Evolutionary conservation across 2,113 vertebrate genomes (phyloP), one percentile per base, ranked within the genome.

Genomic region (Typhlomys cinereus): DNA sequence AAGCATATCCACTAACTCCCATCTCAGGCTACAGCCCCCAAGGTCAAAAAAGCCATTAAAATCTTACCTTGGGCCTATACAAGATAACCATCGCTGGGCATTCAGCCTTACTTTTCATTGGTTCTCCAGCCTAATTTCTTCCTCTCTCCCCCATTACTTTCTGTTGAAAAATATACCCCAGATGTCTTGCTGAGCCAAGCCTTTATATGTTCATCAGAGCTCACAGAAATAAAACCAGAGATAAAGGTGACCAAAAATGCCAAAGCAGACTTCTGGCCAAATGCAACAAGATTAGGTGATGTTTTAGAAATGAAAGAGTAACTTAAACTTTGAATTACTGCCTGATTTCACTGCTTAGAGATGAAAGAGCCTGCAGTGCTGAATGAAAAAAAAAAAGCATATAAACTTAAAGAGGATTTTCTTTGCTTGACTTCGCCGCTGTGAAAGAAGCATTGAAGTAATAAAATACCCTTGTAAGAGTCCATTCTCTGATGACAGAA

Each of bases 321-420:
- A 66, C 21, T 80, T 84, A 88, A 91, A 88, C 96, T 96, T 96
- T 97, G 95, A 97, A 95, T 96, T 79, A 96, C 89, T 94, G 85
- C 92, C 89, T 82, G 92, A 95, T 96, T 97, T 97, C 96, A 93
- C 88, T 92, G 92, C 94, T 86, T 90, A 94, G 81, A 97, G 96
- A 96, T 88, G 89, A 96, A 97, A 97, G 96, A 83, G 25, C 78
- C 96, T 85, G 76, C 52, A 92, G 87, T 91, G 90, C 70, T 76
- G 81, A 95, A 95, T 41, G 44, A 96, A 94, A 94, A 96, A 94
- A 96, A 94, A 94, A 96, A 94, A 88, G 88, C 94, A 73, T 14
- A 67, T 78, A 95, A n/a, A 97, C 88, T 96, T 94, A 94, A 59
- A 96, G 79, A 89, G 48, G 80, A 80, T 73, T 97, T 97, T 96